Base-by-base conservation (phyloP, 2,888 invertebrate species). In the Plemyria rubiginata region DNA sequence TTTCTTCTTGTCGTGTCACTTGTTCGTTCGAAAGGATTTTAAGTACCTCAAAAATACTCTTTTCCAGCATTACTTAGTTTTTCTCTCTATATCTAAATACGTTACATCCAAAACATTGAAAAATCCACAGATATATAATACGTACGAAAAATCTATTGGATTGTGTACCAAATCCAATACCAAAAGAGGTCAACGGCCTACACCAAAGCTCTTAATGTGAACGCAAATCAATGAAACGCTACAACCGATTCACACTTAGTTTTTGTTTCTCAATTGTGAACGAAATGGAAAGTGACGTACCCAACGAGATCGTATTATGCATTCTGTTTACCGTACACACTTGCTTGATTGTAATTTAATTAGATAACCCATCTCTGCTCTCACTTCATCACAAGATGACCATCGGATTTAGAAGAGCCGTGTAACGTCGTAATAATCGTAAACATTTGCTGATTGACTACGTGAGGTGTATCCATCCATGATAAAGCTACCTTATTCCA, bases 261-360 rank as follows among this genome's bases (percentile, higher is more conserved):
- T 66, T 50, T 67, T 63, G 43, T 53, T 62, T 50, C 58, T 62
- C 45, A 57, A 52, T 56, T 65, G 65, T 67, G 63, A 59, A 51
- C 60, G 57, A 73, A 72, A 75, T 69, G 56, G 77, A 79, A 80
- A 79, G 79, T 78, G 67, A 66, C 60, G 54, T 60, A 28, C 56
- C 50, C 55, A 38, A 43, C 54, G 40, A 65, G 62, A 65, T 65
- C 45, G 52, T 69, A 56, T 67, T 65, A 67, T 65, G 64, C 53
- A 46, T 62, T 15, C 12, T 13, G 43, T 60, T 57, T 63, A 64
- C 68, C 52, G 66, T 65, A 61, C 60, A 65, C 45, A 45, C 62
- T 55, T 49, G 62, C 68, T 59, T 70, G 66, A 67, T 68, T 65
- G 67, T 66, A 53, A 52, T 58, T 58, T 68, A 72, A 70, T 70